Evolutionary conservation across 2,888 invertebrate species (phyloP), one percentile per base, ranked within the genome.

Genomic region (Drosophila mercatorum): DNA sequence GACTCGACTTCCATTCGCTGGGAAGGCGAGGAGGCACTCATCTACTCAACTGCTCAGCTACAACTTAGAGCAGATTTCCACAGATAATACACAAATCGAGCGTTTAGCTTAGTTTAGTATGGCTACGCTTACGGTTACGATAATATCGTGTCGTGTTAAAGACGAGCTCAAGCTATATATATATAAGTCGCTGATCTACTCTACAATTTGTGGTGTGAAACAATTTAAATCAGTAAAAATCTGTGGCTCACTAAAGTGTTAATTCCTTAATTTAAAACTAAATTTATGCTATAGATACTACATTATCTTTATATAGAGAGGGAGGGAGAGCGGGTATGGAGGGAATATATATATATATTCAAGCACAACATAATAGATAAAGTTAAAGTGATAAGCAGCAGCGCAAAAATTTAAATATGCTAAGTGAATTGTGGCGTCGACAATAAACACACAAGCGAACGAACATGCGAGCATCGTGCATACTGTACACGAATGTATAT

Each of bases 371-470:
- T 76, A 89, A 89, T 89, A 90, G 72, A 89, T 85, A 78, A 85
- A 88, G 90, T 83, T 85, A 78, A 85, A 88, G 90, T 83, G 88
- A 85, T 90, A 89, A 90, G 88, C 77, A 90, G 88, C 77, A 75
- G 78, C 78, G 85, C 84, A 80, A 80, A 82, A 89, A 81, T 89
- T 89, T 87, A 79, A 76, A 90, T 89, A 89, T 76, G 78, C 74
- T 76, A 88, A 83, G 89, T 88, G 89, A 89, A 85, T 85, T 82
- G 83, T 84, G 76, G 72, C 72, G 62, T 73, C 71, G 62, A 75
- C 46, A 44, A 61, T 55, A 75, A 55, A 71, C 59, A 71, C 61
- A 66, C 64, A 72, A 17, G 8, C 49, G 58, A 58, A 57, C 49
- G 58, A 58, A 57, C 34, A 60, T 22, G 34, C 43, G 63, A 46